phyloP scores from a whole-genome alignment of 2,113 vertebrate genomes.

The Ctenomys sociabilis region DNA sequence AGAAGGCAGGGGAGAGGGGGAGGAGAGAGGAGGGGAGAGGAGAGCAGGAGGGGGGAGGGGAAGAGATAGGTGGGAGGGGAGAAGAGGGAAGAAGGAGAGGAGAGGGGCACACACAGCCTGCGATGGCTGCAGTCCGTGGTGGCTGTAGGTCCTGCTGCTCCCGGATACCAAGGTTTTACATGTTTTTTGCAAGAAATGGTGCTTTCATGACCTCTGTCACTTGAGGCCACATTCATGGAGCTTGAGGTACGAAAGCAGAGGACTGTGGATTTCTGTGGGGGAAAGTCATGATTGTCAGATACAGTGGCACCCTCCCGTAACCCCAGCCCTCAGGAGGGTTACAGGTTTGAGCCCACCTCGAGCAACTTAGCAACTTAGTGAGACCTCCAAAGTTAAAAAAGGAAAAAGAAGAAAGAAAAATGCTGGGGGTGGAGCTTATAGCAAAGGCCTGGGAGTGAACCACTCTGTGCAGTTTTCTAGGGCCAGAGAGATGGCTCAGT shows the following conservation, averaged over 20 bases:
- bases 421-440: neutral
- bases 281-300: neutral
- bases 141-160: rapidly evolving
- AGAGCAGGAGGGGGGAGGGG: too few species aligned
- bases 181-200: neutral
- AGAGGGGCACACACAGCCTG: neutral
- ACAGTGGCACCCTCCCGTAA: neutral
- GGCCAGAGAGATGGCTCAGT: too few species aligned
- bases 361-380: neutral
- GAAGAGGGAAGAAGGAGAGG: too few species aligned
- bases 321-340: neutral
- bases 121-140: too few species aligned
- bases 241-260: neutral
- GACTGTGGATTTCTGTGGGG: rapidly evolving
- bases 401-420: neutral
- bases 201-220: neutral
- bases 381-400: neutral
- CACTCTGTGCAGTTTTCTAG: too few species aligned
- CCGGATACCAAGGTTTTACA: rapidly evolving
- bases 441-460: neutral
- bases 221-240: neutral
- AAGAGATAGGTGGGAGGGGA: too few species aligned
- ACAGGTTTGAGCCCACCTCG: neutral
- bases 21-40: too few species aligned
- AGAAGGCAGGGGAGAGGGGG: neutral